Percentiles rank a stretch among this genome's conserved stretches.
Evolutionary conservation across 2,888 invertebrate species (phyloP).

Genomic region (Caenorhabditis wallacei): DNA sequence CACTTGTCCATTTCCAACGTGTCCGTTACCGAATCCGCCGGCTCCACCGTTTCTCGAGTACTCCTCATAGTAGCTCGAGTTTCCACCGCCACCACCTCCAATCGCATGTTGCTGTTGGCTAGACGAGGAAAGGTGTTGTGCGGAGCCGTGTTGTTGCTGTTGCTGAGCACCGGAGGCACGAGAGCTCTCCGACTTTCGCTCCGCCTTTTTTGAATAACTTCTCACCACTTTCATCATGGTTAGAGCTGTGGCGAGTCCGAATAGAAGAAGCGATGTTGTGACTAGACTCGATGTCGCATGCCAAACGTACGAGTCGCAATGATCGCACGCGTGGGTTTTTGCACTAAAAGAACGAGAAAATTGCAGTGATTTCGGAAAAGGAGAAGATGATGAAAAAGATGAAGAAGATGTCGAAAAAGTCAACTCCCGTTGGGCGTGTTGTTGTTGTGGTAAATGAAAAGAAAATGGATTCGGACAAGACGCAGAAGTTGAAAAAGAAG

Average conservation of each 20-base stretch:
- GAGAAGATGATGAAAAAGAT: slow-evolving; percentile 26
- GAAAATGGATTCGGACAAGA: slow-evolving; percentile 15
- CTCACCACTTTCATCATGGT: slow-evolving; percentile 87
- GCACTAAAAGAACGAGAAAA: slow-evolving; percentile 12
- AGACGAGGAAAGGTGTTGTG: neutral
- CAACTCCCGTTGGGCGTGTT: slow-evolving; percentile 23
- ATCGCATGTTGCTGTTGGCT: slow-evolving; percentile 54
- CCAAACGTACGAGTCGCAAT: slow-evolving; percentile 72
- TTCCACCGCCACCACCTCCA: slow-evolving; percentile 27
- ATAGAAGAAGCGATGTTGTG: slow-evolving; percentile 72
- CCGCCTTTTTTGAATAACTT: slow-evolving; percentile 84
- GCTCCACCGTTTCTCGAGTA: slow-evolving; percentile 53
- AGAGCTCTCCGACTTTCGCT: slow-evolving; percentile 80
- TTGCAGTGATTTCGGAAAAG: slow-evolving; percentile 14
- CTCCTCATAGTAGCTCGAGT: slow-evolving; percentile 61
- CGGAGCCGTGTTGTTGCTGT: slow-evolving; percentile 35
- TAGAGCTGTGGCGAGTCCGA: slow-evolving; percentile 85
- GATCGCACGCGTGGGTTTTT: slow-evolving; percentile 67
- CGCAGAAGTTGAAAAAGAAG: slow-evolving; percentile 29
- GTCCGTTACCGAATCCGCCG: slow-evolving; percentile 81
- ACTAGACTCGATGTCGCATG: slow-evolving; percentile 75
- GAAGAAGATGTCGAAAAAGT: no score
- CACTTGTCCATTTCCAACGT: slow-evolving; percentile 83
- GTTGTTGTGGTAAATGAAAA: slow-evolving; percentile 12
- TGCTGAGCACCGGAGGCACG: no score